Base-by-base conservation (phyloP, 2,888 invertebrate species). In the Phania funesta region DNA sequence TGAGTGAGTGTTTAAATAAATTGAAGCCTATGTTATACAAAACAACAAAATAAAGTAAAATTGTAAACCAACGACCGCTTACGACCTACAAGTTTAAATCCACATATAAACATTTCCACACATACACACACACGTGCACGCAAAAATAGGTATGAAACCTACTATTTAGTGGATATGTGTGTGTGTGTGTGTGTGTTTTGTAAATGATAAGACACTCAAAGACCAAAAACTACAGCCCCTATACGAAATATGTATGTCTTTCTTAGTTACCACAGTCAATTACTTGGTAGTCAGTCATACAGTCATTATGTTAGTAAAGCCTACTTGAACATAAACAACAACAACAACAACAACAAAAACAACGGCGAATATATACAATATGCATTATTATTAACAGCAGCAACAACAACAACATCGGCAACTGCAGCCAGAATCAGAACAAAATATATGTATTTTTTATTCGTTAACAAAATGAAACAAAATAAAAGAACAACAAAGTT, bases 11-110 rank as follows among this genome's bases (percentile, higher is more conserved):
- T 62, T 62, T 64, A 67, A 56, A 73, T 81, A 75, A 78, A 82
- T 70, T 78, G 58, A 74, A 84, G 80, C 74, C 73, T 56, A 48
- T 64, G 41, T 73, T 73, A 71, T 67, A 70, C 20, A 65, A 65
- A 71, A 71, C 24, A 62, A 54, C 38, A 71, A 48, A 83, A 56
- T 26, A 54, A 75, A 64, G 79, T 71, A 73, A 64, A 71, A 75
- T 80, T 78, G 76, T 80, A 74, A 83, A 84, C 80, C 80, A 83
- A 84, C 80, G 80, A 83, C 80, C 83, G 82, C 82, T 82, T 74
- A 65, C 78, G 82, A 82, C 82, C 82, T 82, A 82, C 82, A 82
- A 82, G 62, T 77, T 81, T 71, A 70, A 76, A 76, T 78, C 35
- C 38, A 75, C 38, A 56, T 13, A 44, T 24, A 7, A 32, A 54